phyloP scores from a whole-genome alignment of 2,797 vertebrate species.

The Buceros bicornis region DNA sequence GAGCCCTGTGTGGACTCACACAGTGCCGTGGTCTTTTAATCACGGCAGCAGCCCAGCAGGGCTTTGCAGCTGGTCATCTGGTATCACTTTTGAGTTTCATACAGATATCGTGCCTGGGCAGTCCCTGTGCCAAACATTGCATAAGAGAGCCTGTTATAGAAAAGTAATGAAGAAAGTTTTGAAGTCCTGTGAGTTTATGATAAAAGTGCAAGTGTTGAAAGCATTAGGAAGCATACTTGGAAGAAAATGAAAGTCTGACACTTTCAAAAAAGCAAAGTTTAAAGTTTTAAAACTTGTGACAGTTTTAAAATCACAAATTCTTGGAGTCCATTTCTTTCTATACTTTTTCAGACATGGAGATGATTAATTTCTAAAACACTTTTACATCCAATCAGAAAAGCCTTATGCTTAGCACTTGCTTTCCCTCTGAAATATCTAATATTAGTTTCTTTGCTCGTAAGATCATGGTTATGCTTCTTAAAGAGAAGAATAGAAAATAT shows the following conservation, averaged over 20 bases:
- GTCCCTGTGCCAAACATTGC: background rate
- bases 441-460: background rate
- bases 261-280: background rate
- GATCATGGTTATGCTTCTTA: background rate
- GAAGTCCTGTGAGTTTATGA: background rate
- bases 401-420: background rate
- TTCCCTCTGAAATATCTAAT: background rate
- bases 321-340: background rate
- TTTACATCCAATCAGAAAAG: background rate
- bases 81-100: background rate
- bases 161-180: background rate
- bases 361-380: background rate
- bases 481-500: background rate
- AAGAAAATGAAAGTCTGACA: background rate
- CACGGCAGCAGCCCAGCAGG: rapidly evolving
- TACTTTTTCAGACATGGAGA: background rate
- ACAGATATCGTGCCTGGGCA: background rate
- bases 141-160: background rate
- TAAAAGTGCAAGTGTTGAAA: background rate
- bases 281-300: background rate
- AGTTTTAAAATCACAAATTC: background rate
- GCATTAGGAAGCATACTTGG: background rate
- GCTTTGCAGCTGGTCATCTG: background rate
- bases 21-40: rapidly evolving
- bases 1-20: rapidly evolving